phyloP scores from a whole-genome alignment of 2,888 invertebrate genomes.

The Conops quadrifasciatus region DNA sequence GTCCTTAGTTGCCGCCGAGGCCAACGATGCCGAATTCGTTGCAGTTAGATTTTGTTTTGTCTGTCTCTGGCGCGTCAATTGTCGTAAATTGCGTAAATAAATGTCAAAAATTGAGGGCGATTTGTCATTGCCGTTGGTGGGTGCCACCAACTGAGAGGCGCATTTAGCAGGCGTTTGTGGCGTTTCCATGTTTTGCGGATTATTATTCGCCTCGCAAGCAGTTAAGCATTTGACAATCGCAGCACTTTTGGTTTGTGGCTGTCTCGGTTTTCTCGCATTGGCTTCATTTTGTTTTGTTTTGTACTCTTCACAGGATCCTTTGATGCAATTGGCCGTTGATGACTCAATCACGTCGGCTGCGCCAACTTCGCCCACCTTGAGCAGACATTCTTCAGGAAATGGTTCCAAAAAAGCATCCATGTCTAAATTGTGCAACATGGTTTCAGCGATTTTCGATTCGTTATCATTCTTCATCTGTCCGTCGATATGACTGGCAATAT shows the following conservation, averaged over 20 bases:
- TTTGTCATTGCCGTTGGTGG: conserved; percentile 35
- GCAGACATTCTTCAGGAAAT: conserved; percentile 60
- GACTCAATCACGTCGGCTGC: conserved; percentile 27
- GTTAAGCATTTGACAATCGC: not conserved
- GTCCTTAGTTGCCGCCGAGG: no score
- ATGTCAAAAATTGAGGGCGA: conserved; percentile 55
- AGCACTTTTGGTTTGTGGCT: conserved; percentile 21
- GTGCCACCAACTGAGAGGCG: not conserved
- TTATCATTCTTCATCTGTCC: not conserved
- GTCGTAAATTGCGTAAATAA: conserved; percentile 50
- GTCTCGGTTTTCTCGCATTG: conserved; percentile 15
- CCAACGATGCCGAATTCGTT: conserved; percentile 14
- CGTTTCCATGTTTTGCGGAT: not conserved
- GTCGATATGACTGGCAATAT: not conserved
- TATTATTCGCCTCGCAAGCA: not conserved
- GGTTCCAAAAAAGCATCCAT: conserved; percentile 67
- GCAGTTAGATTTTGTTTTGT: not conserved
- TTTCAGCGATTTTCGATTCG: not conserved
- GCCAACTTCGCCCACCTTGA: no score
- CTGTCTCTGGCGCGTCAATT: conserved; percentile 37
- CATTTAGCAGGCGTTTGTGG: conserved; percentile 4
- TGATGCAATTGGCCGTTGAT: conserved; percentile 19
- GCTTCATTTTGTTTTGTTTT: conserved; percentile 36
- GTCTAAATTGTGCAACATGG: conserved; percentile 38
- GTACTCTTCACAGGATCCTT: not conserved